Percentiles rank a stretch among this genome's conserved stretches.
Conservation (phyloP, 2,888 invertebrate species). For the Drosophila anceps region DNA sequence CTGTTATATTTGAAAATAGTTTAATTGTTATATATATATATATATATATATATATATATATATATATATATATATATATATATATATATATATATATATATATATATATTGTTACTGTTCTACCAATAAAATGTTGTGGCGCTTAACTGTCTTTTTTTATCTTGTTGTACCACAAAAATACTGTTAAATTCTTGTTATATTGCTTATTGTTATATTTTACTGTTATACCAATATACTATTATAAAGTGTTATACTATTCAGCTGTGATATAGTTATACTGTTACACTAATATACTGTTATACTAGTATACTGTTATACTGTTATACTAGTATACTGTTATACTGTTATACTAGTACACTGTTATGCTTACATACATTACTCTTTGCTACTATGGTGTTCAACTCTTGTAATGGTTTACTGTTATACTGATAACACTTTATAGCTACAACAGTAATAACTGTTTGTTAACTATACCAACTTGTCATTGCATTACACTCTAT, state of each 20-base stretch:
- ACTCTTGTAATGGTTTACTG: background rate
- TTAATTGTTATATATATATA: no score
- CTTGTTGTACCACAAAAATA: background rate
- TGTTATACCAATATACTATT: slow-evolving; percentile 1
- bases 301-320: background rate
- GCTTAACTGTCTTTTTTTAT: background rate
- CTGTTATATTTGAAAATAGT: no score
- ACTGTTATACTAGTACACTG: background rate
- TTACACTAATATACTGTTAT: slow-evolving; percentile 1
- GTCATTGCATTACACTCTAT: no score
- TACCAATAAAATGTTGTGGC: background rate
- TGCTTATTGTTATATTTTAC: background rate
- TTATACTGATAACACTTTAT: background rate
- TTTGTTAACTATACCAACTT: no score
- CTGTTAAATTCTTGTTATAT: background rate
- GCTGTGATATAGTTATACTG: slow-evolving; percentile 1
- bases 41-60: no score
- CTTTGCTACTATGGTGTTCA: background rate
- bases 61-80: no score
- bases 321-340: slow-evolving; percentile 1
- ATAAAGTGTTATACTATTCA: slow-evolving; percentile 1
- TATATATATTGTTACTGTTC: no score
- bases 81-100: no score
- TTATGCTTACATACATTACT: no score
- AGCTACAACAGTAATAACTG: background rate